phyloP scores from a whole-genome alignment of 53 echinoderm and acorn worm genomes.

The Holothuria scabra region DNA sequence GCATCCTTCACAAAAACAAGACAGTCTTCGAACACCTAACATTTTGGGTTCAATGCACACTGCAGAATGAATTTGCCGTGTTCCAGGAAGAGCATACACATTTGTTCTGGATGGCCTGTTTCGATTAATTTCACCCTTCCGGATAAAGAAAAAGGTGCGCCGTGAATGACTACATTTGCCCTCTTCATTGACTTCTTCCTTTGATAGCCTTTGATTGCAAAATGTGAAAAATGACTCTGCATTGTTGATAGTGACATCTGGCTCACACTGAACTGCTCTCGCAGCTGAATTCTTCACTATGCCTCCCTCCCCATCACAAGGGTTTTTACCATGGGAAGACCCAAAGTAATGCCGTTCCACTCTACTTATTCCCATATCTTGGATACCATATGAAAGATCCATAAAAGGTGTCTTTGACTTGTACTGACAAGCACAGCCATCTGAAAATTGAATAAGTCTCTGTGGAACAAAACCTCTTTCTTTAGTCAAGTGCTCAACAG shows the following conservation, averaged over 20 bases:
- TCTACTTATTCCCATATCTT: slow-evolving; percentile 19
- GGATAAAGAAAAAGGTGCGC: slow-evolving; percentile 39
- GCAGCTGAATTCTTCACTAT: slow-evolving; percentile 35
- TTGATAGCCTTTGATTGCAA: slow-evolving; percentile 27
- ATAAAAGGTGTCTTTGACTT: slow-evolving; percentile 53
- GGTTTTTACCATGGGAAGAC: slow-evolving; percentile 44
- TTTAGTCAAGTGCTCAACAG: not conserved
- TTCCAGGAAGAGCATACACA: slow-evolving; percentile 37
- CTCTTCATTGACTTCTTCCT: slow-evolving; percentile 13
- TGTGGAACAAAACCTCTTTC: slow-evolving; percentile 9
- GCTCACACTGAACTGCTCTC: slow-evolving; percentile 24
- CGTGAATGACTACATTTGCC: slow-evolving; percentile 39
- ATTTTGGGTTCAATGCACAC: slow-evolving; percentile 41
- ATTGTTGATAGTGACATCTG: slow-evolving; percentile 12
- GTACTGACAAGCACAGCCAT: slow-evolving; percentile 37
- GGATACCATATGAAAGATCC: slow-evolving; percentile 19
- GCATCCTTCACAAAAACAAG: slow-evolving; percentile 42
- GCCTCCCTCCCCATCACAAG: slow-evolving; percentile 55
- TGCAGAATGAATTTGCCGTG: slow-evolving; percentile 44
- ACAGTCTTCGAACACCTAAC: slow-evolving; percentile 32
- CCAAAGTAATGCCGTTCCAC: slow-evolving; percentile 58
- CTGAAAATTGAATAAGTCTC: slow-evolving; percentile 53
- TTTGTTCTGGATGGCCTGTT: slow-evolving; percentile 48
- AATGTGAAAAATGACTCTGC: slow-evolving; percentile 34
- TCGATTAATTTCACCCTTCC: slow-evolving; percentile 44